phyloP scores from a whole-genome alignment of 2,797 vertebrate species.

The Gambelia wislizenii region DNA sequence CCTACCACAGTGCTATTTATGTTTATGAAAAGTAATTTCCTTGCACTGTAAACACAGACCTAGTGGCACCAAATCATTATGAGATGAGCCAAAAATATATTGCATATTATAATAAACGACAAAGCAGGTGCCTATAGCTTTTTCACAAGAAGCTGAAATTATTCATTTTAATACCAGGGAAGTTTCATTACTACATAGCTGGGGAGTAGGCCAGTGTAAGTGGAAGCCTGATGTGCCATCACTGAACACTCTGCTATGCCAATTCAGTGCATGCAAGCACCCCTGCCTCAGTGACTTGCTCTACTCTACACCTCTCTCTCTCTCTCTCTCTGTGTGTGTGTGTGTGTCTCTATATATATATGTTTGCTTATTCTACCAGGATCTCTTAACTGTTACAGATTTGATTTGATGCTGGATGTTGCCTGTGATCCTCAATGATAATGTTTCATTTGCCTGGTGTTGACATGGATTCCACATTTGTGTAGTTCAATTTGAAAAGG shows the following conservation, averaged over 20 bases:
- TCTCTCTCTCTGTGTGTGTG: too few species aligned
- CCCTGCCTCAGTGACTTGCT: neutral
- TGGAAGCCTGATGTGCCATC: neutral
- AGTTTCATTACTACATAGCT: neutral
- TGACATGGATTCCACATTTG: neutral
- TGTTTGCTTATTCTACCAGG: neutral
- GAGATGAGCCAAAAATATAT: constrained; percentile 7
- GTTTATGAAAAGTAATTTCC: constrained; percentile 41
- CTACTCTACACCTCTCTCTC: neutral
- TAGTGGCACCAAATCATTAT: constrained; percentile 46
- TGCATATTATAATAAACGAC: constrained; percentile 3
- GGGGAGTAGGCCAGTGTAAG: neutral
- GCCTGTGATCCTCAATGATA: neutral
- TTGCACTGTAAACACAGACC: constrained; percentile 48
- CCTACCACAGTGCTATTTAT: constrained; percentile 42
- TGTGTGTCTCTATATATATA: too few species aligned
- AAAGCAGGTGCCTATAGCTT: constrained; percentile 24
- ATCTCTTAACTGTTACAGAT: neutral
- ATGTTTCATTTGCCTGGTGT: neutral
- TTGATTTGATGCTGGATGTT: neutral
- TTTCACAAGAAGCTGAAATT: neutral
- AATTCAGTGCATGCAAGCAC: neutral
- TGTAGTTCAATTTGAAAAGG: neutral
- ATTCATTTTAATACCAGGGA: neutral
- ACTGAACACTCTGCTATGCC: neutral